Conservation (phyloP, 2,797 vertebrate genomes). For the Chaenodraco wilsoni region DNA sequence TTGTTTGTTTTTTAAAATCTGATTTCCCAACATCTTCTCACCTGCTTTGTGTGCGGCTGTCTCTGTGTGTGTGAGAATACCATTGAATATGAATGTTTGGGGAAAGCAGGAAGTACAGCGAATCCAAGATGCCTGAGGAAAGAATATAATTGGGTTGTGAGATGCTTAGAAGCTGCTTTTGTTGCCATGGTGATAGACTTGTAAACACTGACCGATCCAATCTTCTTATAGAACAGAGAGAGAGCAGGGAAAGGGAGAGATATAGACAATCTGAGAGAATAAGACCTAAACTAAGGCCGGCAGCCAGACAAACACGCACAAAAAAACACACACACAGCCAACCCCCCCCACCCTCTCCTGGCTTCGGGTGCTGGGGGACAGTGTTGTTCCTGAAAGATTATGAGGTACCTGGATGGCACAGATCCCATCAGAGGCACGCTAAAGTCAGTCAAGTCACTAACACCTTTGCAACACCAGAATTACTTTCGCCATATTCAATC, state of each 20-base stretch:
- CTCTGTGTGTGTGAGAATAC: slow-evolving; percentile 12
- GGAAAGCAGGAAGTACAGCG: slow-evolving; percentile 40
- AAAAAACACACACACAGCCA: slow-evolving; percentile 7
- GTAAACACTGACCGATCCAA: slow-evolving; percentile 65
- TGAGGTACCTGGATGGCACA: slow-evolving; percentile 58
- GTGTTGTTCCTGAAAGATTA: slow-evolving; percentile 70
- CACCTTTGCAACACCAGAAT: slow-evolving; percentile 65
- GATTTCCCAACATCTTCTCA: slow-evolving; percentile 35
- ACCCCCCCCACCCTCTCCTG: slow-evolving; percentile 22
- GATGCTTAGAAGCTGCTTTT: slow-evolving; percentile 58
- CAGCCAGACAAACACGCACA: slow-evolving; percentile 47
- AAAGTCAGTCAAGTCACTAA: slow-evolving; percentile 69
- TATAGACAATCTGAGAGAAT: slow-evolving; percentile 56
- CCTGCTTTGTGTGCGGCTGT: slow-evolving; percentile 8
- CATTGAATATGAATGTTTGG: slow-evolving; percentile 40
- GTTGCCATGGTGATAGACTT: slow-evolving; percentile 62
- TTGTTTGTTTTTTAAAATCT: slow-evolving; percentile 26
- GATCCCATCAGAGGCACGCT: slow-evolving; percentile 67
- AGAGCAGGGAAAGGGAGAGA: slow-evolving; percentile 18
- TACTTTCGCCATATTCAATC: slow-evolving; percentile 68
- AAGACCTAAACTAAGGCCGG: slow-evolving; percentile 25
- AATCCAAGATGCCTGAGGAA: slow-evolving; percentile 68
- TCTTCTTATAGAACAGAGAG: slow-evolving; percentile 43
- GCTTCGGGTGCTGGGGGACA: slow-evolving; percentile 39
- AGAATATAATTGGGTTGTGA: slow-evolving; percentile 68